phyloP scores from a whole-genome alignment of 2,113 vertebrate species.

The Hypomesus transpacificus region DNA sequence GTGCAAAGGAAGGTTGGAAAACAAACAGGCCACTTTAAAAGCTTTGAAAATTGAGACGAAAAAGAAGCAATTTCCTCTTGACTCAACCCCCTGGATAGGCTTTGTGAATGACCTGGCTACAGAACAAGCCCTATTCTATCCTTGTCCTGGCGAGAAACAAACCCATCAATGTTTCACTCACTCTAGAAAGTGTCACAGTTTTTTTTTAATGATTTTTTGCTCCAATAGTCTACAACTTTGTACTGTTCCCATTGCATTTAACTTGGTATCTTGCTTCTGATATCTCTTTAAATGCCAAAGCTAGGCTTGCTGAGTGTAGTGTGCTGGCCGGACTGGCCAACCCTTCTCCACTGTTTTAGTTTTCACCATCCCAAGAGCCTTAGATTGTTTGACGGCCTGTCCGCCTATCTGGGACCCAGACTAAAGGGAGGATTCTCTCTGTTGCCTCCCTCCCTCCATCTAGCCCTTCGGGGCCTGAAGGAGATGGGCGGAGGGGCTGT shows the following conservation, averaged over 20 bases:
- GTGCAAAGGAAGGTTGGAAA: slow-evolving; percentile 16
- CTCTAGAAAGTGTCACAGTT: not conserved
- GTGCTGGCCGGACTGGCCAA: not conserved
- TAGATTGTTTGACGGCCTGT: slow-evolving; percentile 45
- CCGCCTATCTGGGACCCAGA: slow-evolving; percentile 23
- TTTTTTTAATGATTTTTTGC: not conserved
- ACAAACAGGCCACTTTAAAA: slow-evolving; percentile 26
- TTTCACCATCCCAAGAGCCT: slow-evolving; percentile 23
- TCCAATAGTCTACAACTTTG: too few species aligned
- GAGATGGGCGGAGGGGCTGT: slow-evolving; percentile 4
- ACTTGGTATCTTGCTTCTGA: not conserved
- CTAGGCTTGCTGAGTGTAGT: slow-evolving; percentile 25
- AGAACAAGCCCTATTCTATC: slow-evolving; percentile 1
- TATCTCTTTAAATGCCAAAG: slow-evolving; percentile 19
- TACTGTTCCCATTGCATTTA: too few species aligned
- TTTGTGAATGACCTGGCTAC: not conserved
- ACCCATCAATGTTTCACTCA: not conserved
- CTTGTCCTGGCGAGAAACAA: not conserved
- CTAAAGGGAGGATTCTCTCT: slow-evolving; percentile 17
- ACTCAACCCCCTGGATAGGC: slow-evolving; percentile 9
- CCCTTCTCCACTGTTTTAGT: slow-evolving; percentile 28
- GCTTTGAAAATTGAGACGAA: slow-evolving; percentile 12
- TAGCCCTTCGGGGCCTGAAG: not conserved
- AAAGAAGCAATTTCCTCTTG: slow-evolving; percentile 36
- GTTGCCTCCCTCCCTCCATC: not conserved